Base-by-base conservation (phyloP, 2,113 vertebrate genomes). In the Passerina amoena region DNA sequence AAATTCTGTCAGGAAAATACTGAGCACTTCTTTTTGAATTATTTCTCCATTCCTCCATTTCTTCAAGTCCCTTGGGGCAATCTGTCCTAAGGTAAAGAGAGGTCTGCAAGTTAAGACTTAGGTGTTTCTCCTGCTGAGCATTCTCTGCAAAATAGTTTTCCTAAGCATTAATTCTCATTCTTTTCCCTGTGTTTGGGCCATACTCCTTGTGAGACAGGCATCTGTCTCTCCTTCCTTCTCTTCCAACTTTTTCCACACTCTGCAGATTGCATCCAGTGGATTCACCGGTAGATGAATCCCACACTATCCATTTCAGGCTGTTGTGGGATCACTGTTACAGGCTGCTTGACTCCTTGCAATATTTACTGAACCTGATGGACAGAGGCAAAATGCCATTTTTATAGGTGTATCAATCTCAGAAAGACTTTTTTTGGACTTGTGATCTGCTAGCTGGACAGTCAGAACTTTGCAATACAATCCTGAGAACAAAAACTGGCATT, bases 301-400 rank as follows among this genome's bases (percentile, higher is more conserved):
- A 76, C 10, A 18, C 13, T 14, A 38, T 23, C 33, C 30, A 8
- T 37, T 40, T 61, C 17, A 45, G 22, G 5, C 5, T 76, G 25
- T 13, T 35, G 6, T 2, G 2, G 24, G 14, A 59, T 1, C 2
- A 22, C 9, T 27, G 4, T 42, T 60, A 35, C 23, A 80, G 3
- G 6, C 64, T 38, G 24, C 23, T n/a, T 37, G 33, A 14, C 10
- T 59, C 16, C 18, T 82, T 75, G 35, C 30, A 59, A 8, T 54
- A 30, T 50, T 45, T 35, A 19, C 44, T n/a, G 51, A 84, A 82
- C 25, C 15, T 47, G 23, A 30, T 12, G 16, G 25, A 14, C 24
- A n/a, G 24, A 18, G 33, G 76, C 9, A 83, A 76, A 76, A 59
- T n/a, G 16, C 4, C 24, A 38, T 6, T 38, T 94, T 88, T 53